phyloP scores from a whole-genome alignment of 2,797 vertebrate species.

The Gobio occitaniae region DNA sequence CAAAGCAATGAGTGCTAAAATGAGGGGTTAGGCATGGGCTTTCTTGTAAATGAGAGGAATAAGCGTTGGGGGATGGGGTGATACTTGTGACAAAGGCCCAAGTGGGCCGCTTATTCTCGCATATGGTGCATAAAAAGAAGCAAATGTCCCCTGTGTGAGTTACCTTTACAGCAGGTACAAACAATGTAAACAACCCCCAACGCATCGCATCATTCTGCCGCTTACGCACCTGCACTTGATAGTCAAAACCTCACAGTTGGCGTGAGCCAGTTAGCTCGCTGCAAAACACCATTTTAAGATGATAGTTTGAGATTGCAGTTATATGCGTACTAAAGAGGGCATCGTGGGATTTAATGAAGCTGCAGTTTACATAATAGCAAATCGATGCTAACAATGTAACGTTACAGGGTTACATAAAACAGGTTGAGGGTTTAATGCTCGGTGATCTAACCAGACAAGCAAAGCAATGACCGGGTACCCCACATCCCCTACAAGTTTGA shows the following conservation, averaged over 20 bases:
- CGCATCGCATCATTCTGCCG: slow-evolving; percentile 22
- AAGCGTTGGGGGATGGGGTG: slow-evolving; percentile 81
- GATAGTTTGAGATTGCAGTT: not conserved
- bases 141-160: slow-evolving; percentile 11
- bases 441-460: slow-evolving; percentile 26
- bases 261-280: slow-evolving; percentile 23
- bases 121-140: slow-evolving; percentile 53
- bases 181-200: slow-evolving; percentile 33
- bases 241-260: not conserved
- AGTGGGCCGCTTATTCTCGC: slow-evolving; percentile 78
- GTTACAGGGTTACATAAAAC: slow-evolving; percentile 21
- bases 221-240: slow-evolving; percentile 41
- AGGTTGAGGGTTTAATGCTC: slow-evolving; percentile 21
- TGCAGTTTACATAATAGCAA: not conserved
- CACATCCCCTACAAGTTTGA: slow-evolving; percentile 4
- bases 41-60: slow-evolving; percentile 69
- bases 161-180: slow-evolving; percentile 24
- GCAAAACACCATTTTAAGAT: slow-evolving; percentile 12
- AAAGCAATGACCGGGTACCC: not conserved
- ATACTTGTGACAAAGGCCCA: slow-evolving; percentile 82
- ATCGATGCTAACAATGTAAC: slow-evolving; percentile 25
- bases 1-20: slow-evolving; percentile 43
- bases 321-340: not conserved
- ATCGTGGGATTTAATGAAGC: slow-evolving; percentile 9
- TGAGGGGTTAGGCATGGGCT: slow-evolving; percentile 75